These are phyloP conservation scores for Spilosoma lubricipeda DNA, from an alignment of 2,888 invertebrate genomes.

Conservation along the genomic window DNA sequence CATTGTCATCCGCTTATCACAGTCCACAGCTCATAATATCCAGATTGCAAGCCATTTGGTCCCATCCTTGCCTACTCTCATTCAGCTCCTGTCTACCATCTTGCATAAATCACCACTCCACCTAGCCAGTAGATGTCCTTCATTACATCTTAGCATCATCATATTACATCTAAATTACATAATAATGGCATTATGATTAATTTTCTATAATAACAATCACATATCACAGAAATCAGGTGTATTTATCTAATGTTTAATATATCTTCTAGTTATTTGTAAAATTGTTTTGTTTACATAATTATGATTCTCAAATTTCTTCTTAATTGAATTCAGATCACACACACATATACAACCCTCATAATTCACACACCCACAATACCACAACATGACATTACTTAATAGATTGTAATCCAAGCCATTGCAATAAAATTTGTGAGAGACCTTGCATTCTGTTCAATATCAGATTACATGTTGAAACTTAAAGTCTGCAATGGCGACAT, in stretches of 20 bases:
- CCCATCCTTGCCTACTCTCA: too few species aligned
- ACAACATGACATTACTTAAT: neutral
- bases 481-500: neutral
- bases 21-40: too few species aligned
- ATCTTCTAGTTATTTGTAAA: neutral
- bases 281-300: neutral
- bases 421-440: neutral
- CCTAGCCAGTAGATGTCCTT: too few species aligned
- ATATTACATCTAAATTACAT: neutral
- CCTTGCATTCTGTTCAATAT: neutral
- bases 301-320: neutral
- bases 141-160: neutral
- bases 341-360: neutral
- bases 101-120: too few species aligned
- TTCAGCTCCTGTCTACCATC: too few species aligned
- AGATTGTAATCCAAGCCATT: neutral
- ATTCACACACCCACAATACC: neutral
- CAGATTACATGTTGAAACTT: neutral
- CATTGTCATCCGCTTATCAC: neutral
- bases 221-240: too few species aligned
- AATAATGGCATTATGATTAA: neutral
- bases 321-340: neutral
- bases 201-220: too few species aligned
- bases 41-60: too few species aligned
- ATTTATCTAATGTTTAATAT: neutral